Conservation (phyloP, 1,140 invertebrate species). For the Arion vulgaris region DNA sequence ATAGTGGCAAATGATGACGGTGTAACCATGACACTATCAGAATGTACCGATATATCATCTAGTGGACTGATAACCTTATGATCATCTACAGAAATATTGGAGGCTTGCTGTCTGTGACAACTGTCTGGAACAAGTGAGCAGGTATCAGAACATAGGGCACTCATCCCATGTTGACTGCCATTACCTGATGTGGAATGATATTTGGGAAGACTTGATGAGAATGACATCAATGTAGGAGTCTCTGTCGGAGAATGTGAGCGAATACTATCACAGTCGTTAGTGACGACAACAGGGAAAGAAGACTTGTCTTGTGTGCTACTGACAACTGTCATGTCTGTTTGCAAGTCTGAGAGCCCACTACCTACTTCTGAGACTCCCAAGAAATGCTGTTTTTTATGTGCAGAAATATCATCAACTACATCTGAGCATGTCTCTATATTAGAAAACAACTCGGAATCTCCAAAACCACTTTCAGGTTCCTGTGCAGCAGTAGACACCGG, state of each 20-base stretch:
- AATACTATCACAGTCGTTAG: no score
- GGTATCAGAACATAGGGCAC: not conserved
- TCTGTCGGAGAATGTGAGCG: no score
- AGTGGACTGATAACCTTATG: not conserved
- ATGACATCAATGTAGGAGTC: not conserved
- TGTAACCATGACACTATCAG: not conserved
- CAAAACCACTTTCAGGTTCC: not conserved
- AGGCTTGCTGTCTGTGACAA: not conserved
- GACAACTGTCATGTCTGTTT: no score
- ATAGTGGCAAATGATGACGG: not conserved
- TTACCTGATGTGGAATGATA: not conserved
- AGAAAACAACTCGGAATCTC: not conserved
- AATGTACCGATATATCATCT: conserved; percentile 1
- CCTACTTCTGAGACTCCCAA: not conserved
- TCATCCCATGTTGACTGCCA: not conserved
- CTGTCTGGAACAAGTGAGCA: not conserved
- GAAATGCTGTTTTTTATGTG: not conserved
- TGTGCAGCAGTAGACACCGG: not conserved
- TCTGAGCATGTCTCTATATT: not conserved
- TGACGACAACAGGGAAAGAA: not conserved
- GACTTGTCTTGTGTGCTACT: not conserved
- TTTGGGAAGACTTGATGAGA: not conserved
- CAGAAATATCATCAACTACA: not conserved
- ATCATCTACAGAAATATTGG: not conserved
- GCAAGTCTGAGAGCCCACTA: not conserved